Conservation (phyloP, 2,888 invertebrate species). For the Papilio protenor region DNA sequence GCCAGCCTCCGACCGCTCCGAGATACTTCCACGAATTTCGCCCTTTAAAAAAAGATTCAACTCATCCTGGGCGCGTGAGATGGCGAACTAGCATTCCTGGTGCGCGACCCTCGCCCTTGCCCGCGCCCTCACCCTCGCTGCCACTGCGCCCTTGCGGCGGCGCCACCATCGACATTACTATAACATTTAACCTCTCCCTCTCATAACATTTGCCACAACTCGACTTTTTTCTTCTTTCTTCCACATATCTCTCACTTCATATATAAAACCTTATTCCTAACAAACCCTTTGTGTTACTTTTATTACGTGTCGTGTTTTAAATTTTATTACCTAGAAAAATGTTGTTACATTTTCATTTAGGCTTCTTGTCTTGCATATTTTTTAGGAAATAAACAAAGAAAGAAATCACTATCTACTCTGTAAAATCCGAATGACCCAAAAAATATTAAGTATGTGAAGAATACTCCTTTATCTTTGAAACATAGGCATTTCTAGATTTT, state of each 20-base stretch:
- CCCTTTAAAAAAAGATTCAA: constrained; percentile 79
- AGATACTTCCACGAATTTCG: constrained; percentile 80
- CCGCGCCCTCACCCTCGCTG: constrained; percentile 40
- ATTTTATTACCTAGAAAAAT: too few species aligned
- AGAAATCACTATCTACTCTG: not conserved
- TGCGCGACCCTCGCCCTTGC: constrained; percentile 47
- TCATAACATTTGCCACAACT: not conserved
- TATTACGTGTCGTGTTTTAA: too few species aligned
- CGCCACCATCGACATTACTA: constrained; percentile 28
- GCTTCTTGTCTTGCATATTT: not conserved
- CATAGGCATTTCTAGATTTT: too few species aligned
- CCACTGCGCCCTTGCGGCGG: constrained; percentile 40
- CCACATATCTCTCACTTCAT: not conserved
- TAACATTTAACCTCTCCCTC: constrained; percentile 17
- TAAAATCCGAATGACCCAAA: not conserved
- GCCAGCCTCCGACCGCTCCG: constrained; percentile 78
- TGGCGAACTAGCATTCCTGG: constrained; percentile 75
- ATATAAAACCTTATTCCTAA: too few species aligned
- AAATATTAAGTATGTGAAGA: not conserved
- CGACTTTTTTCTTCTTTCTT: not conserved
- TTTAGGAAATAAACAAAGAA: not conserved
- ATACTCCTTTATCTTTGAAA: too few species aligned
- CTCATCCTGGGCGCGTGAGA: constrained; percentile 80
- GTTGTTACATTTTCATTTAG: not conserved
- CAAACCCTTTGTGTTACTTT: too few species aligned